These are phyloP conservation scores for Rhaphigaster nebulosa DNA, from an alignment of 2,888 invertebrate genomes.

Conservation along the genomic window DNA sequence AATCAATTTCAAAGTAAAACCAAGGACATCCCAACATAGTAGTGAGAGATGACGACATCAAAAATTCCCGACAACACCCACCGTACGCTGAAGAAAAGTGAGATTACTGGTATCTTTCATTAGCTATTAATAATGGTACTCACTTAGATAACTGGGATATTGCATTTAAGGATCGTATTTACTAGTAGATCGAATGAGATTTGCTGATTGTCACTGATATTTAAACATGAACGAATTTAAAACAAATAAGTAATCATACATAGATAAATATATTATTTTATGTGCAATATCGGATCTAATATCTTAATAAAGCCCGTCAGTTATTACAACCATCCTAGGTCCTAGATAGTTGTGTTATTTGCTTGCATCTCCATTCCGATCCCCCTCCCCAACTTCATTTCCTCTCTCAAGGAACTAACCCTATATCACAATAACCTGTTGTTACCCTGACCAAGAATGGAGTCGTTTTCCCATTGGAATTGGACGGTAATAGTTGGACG, in stretches of 20 bases:
- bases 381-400: background rate
- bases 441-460: slow-evolving; percentile 46
- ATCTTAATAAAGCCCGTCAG: background rate
- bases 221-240: too few species aligned
- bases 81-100: too few species aligned
- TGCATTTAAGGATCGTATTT: too few species aligned
- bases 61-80: too few species aligned
- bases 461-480: slow-evolving; percentile 44
- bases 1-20: too few species aligned
- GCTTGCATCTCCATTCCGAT: background rate
- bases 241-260: background rate
- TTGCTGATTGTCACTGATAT: too few species aligned
- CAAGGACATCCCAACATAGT: too few species aligned
- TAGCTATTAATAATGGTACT: too few species aligned
- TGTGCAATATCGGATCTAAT: background rate
- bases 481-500: slow-evolving; percentile 37
- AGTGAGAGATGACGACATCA: too few species aligned
- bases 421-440: slow-evolving; percentile 4
- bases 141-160: too few species aligned
- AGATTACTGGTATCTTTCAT: too few species aligned
- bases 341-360: background rate
- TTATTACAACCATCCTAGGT: background rate
- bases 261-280: background rate
- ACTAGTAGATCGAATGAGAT: too few species aligned
- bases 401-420: slow-evolving; percentile 8